These are phyloP conservation scores for Troides oblongomaculatus DNA, from an alignment of 2,888 invertebrate species.

Conservation along the genomic window DNA sequence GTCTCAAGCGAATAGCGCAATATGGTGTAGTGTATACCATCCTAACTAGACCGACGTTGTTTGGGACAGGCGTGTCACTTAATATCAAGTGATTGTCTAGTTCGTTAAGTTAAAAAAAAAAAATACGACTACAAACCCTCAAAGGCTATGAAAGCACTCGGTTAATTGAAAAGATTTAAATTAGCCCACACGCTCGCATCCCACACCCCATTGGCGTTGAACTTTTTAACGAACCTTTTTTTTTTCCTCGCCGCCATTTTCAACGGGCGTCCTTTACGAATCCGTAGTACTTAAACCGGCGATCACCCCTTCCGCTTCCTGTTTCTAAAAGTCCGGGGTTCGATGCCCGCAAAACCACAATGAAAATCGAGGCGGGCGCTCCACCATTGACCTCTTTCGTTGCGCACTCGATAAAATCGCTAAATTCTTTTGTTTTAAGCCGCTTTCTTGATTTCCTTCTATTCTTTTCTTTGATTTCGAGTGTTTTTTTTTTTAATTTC, in stretches of 20 bases:
- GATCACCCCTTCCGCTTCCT: constrained; percentile 27
- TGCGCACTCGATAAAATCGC: constrained; percentile 23
- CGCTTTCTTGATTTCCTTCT: background rate
- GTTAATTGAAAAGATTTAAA: too few species aligned
- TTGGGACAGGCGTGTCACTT: too few species aligned
- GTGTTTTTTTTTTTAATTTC: constrained; percentile 15
- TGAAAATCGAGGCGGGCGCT: constrained; percentile 16
- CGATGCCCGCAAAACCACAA: constrained; percentile 19
- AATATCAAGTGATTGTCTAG: too few species aligned
- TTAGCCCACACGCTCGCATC: too few species aligned
- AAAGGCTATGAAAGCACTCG: too few species aligned
- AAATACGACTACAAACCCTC: too few species aligned
- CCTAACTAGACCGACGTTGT: too few species aligned
- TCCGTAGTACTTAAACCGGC: constrained; percentile 20
- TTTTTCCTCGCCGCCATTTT: constrained; percentile 1
- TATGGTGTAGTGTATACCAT: too few species aligned
- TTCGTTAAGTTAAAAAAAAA: too few species aligned
- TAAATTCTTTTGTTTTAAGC: constrained; percentile 16
- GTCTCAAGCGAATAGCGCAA: too few species aligned
- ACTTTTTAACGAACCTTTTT: constrained; percentile 7
- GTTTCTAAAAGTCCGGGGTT: constrained; percentile 19
- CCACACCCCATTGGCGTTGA: constrained; percentile 1
- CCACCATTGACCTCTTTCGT: constrained; percentile 24
- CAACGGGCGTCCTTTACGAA: constrained; percentile 14
- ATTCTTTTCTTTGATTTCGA: constrained; percentile 1